Percentiles rank a stretch among this genome's conserved stretches.
These are phyloP conservation scores for Protosalanx chinensis DNA, from an alignment of 2,797 vertebrate genomes.

Conservation along the genomic window DNA sequence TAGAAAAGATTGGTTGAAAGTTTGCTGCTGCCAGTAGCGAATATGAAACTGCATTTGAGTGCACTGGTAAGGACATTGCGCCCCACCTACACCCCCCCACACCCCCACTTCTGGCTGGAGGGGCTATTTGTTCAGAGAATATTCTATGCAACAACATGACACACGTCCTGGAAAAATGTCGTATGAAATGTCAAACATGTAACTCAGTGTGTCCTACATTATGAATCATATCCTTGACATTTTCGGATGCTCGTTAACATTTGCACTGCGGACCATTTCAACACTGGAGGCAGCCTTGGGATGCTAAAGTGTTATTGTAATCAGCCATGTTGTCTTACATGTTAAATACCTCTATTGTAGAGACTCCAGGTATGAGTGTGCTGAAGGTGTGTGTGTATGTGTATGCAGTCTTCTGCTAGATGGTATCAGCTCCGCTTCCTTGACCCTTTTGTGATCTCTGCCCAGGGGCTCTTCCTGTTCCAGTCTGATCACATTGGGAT, in stretches of 20 bases:
- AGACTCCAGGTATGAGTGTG: not conserved
- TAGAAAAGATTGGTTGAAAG: conserved; percentile 38
- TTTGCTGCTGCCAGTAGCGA: not conserved
- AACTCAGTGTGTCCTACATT: not conserved
- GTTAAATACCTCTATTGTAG: not conserved
- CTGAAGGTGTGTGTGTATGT: conserved; percentile 1
- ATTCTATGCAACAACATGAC: not conserved
- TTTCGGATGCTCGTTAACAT: not conserved
- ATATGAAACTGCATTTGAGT: not conserved
- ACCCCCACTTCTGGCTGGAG: not conserved
- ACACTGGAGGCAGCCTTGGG: not conserved
- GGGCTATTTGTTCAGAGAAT: not conserved
- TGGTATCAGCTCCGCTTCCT: conserved; percentile 1
- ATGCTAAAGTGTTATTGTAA: not conserved
- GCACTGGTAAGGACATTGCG: conserved; percentile 14
- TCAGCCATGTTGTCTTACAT: not conserved
- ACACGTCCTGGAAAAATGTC: not conserved
- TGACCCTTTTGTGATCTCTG: not conserved
- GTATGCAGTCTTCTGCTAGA: conserved; percentile 6
- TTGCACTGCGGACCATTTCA: not conserved
- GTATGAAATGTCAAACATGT: not conserved
- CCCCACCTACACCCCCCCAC: not conserved
- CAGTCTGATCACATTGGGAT: conserved; percentile 46
- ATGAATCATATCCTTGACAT: not conserved
- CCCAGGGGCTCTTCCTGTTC: conserved; percentile 40